Evolutionary conservation across 92 coral and sea anemone species (phyloP).

Genomic region (Ricordea florida): DNA sequence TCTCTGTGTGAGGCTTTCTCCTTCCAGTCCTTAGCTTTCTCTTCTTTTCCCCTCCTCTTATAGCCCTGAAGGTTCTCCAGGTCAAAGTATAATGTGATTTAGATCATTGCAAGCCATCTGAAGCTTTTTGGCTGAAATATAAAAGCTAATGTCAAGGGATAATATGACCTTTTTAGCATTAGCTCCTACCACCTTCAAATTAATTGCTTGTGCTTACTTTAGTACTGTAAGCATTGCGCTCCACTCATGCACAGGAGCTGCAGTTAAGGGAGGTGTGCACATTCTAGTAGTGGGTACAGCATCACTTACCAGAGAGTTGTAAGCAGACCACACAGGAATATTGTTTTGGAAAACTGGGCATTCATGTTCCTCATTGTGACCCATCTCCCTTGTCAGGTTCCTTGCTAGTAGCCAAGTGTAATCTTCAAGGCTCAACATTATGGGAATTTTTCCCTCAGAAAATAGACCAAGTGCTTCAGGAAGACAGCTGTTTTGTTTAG

Average conservation of each 20-base stretch:
- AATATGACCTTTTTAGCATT: slow-evolving; percentile 47
- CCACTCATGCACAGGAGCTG: slow-evolving; percentile 75
- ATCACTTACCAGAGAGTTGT: slow-evolving; percentile 48
- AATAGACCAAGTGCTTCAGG: slow-evolving; percentile 24
- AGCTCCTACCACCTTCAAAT: slow-evolving; percentile 33
- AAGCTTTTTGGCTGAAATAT: slow-evolving; percentile 68
- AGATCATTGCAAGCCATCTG: slow-evolving; percentile 71
- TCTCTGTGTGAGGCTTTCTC: slow-evolving; percentile 58
- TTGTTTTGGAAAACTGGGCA: slow-evolving; percentile 24
- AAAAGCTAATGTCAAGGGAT: slow-evolving; percentile 60
- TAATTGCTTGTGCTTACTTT: slow-evolving; percentile 59
- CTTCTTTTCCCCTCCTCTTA: slow-evolving; percentile 40
- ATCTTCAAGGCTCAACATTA: slow-evolving; percentile 42
- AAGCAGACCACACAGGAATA: slow-evolving; percentile 75
- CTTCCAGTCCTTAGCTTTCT: slow-evolving; percentile 53
- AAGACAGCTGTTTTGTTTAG: slow-evolving; percentile 42
- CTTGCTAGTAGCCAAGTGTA: slow-evolving; percentile 66
- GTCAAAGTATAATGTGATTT: slow-evolving; percentile 57
- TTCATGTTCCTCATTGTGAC: slow-evolving; percentile 24
- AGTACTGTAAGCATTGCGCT: slow-evolving; percentile 55
- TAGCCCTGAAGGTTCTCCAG: slow-evolving; percentile 61
- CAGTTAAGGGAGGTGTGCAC: slow-evolving; percentile 51
- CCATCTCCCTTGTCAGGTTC: slow-evolving; percentile 30
- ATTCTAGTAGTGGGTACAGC: slow-evolving; percentile 42
- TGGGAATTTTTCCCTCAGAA: slow-evolving; percentile 39